These are phyloP conservation scores for Ctena decussata DNA, from an alignment of 2,888 invertebrate species.

Conservation along the genomic window DNA sequence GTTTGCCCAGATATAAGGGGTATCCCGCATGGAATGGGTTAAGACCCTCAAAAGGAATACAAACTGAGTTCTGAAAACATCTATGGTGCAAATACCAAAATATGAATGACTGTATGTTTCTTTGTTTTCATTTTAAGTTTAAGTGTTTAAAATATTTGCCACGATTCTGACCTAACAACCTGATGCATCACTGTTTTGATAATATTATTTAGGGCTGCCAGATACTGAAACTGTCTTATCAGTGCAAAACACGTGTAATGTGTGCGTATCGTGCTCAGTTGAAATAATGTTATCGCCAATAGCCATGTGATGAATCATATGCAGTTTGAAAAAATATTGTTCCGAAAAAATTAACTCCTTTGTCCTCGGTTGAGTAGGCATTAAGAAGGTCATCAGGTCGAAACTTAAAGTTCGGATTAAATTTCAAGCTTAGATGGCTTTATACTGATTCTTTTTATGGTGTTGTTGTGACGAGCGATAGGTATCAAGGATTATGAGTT, in stretches of 20 bases:
- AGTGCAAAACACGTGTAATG: neutral
- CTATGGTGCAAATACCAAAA: no score
- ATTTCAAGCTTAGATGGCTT: conserved; percentile 4
- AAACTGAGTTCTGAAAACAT: no score
- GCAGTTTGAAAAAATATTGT: neutral
- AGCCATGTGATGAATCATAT: conserved; percentile 2
- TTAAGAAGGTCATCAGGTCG: conserved; percentile 14
- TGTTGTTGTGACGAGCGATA: neutral
- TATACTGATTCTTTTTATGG: neutral
- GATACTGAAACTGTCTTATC: neutral
- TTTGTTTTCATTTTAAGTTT: no score
- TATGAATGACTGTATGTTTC: no score
- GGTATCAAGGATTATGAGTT: neutral
- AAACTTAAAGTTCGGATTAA: neutral
- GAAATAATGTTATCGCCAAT: conserved; percentile 1
- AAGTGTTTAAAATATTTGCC: no score
- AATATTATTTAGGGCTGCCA: neutral
- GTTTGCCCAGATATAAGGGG: no score
- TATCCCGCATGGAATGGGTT: no score
- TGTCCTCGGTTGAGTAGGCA: neutral
- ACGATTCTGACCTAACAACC: no score
- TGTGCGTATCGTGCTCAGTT: neutral
- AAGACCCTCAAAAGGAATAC: no score
- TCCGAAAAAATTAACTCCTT: conserved; percentile 1
- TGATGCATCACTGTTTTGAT: neutral